A percentile compares a stretch with the other conserved stretches of the same genome.
phyloP scores from a whole-genome alignment of 2,797 vertebrate species.

The Glossophaga mutica region DNA sequence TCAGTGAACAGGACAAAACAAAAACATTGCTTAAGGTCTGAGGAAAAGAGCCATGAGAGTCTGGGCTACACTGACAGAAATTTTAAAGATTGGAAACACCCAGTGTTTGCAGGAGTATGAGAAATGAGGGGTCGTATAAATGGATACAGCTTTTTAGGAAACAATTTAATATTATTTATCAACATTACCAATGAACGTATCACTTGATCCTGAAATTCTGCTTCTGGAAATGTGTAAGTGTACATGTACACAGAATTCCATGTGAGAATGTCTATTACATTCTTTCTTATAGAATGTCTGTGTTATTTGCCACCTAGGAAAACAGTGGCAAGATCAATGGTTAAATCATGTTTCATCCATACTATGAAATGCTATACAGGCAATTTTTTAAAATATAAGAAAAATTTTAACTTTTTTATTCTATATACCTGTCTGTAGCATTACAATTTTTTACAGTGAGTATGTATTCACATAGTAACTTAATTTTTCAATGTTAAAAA shows the following conservation, averaged over 20 bases:
- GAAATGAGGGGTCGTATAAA: not conserved
- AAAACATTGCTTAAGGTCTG: not conserved
- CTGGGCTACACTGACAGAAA: not conserved
- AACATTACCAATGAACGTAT: not conserved
- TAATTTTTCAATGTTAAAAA: not conserved
- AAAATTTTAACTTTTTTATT: not conserved
- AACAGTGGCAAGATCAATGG: not conserved
- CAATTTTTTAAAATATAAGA: not conserved
- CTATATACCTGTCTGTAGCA: not conserved
- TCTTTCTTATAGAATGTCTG: too few species aligned
- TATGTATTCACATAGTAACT: not conserved
- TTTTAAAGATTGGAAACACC: not conserved
- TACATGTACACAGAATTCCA: not conserved
- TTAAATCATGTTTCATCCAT: not conserved
- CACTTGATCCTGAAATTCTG: not conserved
- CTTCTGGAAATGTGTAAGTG: not conserved
- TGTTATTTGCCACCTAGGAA: not conserved
- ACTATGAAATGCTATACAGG: not conserved
- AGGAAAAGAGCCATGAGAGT: not conserved
- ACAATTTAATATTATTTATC: not conserved
- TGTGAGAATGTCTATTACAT: not conserved
- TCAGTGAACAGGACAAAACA: not conserved
- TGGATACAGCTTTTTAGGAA: not conserved
- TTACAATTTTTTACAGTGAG: not conserved
- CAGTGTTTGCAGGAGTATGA: not conserved